A percentile compares a stretch with the other conserved stretches of the same genome.
phyloP scores from a whole-genome alignment of 1,140 invertebrate genomes.

The Drosophila auraria region DNA sequence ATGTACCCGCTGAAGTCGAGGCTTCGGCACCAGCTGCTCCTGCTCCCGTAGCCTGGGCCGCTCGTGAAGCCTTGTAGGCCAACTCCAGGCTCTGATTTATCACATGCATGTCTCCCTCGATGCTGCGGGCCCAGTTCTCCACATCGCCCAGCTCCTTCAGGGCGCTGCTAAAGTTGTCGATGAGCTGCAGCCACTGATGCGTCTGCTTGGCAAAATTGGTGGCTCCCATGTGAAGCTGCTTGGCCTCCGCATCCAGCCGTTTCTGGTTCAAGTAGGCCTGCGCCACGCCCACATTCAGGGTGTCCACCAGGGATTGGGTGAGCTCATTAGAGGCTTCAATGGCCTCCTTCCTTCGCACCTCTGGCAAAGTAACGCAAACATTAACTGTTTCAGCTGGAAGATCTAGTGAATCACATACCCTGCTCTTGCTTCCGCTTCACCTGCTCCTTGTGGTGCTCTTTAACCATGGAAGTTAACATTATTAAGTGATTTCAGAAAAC shows the following conservation, averaged over 20 bases:
- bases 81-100: constrained; percentile 97
- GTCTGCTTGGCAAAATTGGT: constrained; percentile 98
- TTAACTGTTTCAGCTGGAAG: neutral
- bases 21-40: neutral
- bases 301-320: constrained; percentile 97
- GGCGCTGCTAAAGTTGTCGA: constrained; percentile 97
- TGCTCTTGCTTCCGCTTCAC: constrained; percentile 91
- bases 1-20: constrained; percentile 17
- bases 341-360: constrained; percentile 93
- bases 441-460: constrained; percentile 94
- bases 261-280: constrained; percentile 99
- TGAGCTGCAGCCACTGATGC: constrained; percentile 96
- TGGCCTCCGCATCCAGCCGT: constrained; percentile 97
- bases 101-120: constrained; percentile 97
- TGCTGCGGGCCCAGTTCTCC: constrained; percentile 98
- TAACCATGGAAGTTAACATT: constrained; percentile 95
- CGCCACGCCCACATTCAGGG: constrained; percentile 98
- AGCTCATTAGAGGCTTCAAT: constrained; percentile 95
- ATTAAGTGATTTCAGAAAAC: neutral
- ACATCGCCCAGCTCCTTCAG: constrained; percentile 99
- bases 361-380: constrained; percentile 11
- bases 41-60: constrained; percentile 54
- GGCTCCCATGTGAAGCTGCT: constrained; percentile 97
- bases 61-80: constrained; percentile 94
- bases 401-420: constrained; percentile 86